A percentile compares a stretch with the other conserved stretches of the same genome.
phyloP scores from a whole-genome alignment of 2,797 vertebrate species.

The Clamator glandarius region DNA sequence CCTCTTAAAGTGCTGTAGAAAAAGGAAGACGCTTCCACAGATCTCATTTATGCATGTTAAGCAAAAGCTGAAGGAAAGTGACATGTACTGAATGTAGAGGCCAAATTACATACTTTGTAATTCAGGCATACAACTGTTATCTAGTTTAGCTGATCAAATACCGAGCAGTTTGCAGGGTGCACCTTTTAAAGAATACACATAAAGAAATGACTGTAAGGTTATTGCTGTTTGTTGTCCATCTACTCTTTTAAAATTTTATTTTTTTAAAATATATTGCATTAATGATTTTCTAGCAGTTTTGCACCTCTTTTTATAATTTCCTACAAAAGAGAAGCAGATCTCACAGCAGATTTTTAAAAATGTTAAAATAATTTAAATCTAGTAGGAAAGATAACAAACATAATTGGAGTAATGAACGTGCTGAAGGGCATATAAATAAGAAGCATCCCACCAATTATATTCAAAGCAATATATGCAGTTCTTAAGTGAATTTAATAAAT shows the following conservation, averaged over 20 bases:
- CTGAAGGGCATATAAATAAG: not conserved
- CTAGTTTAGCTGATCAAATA: constrained; percentile 15
- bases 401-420: not conserved
- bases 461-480: not conserved
- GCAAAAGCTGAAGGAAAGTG: not conserved
- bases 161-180: not conserved
- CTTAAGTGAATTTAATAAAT: not conserved
- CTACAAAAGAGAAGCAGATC: not conserved
- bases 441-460: not conserved
- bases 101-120: not conserved
- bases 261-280: not conserved
- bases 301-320: not conserved
- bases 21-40: not conserved
- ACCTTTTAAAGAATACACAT: not conserved
- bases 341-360: not conserved
- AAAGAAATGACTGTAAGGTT: not conserved
- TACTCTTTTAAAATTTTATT: not conserved
- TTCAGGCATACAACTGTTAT: not conserved
- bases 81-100: not conserved
- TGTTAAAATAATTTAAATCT: not conserved
- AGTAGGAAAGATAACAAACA: not conserved
- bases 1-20: not conserved
- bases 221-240: not conserved
- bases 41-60: not conserved
- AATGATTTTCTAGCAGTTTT: not conserved